Percentiles rank a stretch among this genome's conserved stretches.
Conservation (phyloP, 1,140 invertebrate genomes). For the Battus philenor region DNA sequence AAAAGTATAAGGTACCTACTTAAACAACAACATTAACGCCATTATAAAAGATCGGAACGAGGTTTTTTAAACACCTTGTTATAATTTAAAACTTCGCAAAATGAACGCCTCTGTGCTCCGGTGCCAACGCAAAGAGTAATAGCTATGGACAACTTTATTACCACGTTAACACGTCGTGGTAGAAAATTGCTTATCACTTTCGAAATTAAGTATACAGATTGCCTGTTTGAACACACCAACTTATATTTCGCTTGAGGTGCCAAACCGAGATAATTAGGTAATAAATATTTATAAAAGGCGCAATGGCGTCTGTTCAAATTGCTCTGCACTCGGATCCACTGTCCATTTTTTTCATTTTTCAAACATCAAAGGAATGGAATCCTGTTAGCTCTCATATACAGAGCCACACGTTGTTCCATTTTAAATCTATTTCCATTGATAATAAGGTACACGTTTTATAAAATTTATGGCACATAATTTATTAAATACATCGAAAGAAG, state of each 20-base stretch:
- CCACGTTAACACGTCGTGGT: slow-evolving; percentile 32
- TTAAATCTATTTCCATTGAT: neutral
- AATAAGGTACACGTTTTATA: slow-evolving; percentile 17
- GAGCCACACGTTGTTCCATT: neutral
- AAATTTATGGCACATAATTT: neutral
- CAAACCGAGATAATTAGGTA: slow-evolving; percentile 57
- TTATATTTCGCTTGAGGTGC: slow-evolving; percentile 34
- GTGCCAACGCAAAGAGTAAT: slow-evolving; percentile 29
- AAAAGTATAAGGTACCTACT: slow-evolving; percentile 15
- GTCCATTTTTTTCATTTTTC: slow-evolving; percentile 33
- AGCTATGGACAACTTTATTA: slow-evolving; percentile 46
- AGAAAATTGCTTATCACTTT: slow-evolving; percentile 19
- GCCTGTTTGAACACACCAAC: slow-evolving; percentile 22
- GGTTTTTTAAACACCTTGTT: slow-evolving; percentile 27
- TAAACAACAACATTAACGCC: slow-evolving; percentile 22
- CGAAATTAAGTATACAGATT: slow-evolving; percentile 15
- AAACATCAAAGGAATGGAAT: slow-evolving; percentile 31
- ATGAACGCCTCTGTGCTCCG: slow-evolving; percentile 22
- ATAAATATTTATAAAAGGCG: slow-evolving; percentile 68
- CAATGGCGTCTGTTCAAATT: slow-evolving; percentile 37
- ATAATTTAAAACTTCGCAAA: slow-evolving; percentile 32
- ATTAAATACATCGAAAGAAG: slow-evolving; percentile 15
- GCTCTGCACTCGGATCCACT: slow-evolving; percentile 21
- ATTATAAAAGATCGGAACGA: slow-evolving; percentile 23
- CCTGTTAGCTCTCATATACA: slow-evolving; percentile 1